These are phyloP conservation scores for Gobio occitaniae DNA, from an alignment of 2,797 vertebrate species.

Conservation along the genomic window DNA sequence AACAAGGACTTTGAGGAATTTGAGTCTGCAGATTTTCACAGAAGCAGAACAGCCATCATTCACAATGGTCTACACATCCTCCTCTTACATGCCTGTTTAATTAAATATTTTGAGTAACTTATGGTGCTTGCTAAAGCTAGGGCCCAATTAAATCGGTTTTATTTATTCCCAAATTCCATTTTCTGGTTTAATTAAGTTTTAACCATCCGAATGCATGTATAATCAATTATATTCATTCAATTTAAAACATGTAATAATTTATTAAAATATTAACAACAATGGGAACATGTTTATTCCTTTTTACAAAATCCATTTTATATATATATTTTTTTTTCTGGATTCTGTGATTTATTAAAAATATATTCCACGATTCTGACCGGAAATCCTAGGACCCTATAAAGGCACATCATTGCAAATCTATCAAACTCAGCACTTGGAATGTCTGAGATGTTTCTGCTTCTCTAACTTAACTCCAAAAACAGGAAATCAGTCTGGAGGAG, in stretches of 20 bases:
- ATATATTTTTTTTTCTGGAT: too few species aligned
- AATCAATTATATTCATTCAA: background rate
- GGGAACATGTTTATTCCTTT: too few species aligned
- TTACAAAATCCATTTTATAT: too few species aligned
- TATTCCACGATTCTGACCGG: background rate
- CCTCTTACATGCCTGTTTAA: background rate
- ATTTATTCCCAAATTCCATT: background rate
- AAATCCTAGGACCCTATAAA: background rate
- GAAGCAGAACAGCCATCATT: background rate
- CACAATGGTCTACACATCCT: constrained; percentile 30
- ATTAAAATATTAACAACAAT: too few species aligned
- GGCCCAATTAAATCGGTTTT: background rate
- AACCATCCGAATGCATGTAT: background rate
- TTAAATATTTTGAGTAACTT: background rate
- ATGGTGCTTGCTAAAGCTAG: background rate
- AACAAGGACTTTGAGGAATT: background rate
- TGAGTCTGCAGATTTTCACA: background rate
- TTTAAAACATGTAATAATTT: too few species aligned
- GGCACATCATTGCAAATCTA: background rate
- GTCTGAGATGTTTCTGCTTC: constrained; percentile 61
- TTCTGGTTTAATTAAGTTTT: background rate
- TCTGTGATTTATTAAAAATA: too few species aligned
- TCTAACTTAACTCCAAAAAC: constrained; percentile 42
- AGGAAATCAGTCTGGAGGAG: constrained; percentile 62
- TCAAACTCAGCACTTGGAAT: constrained; percentile 51